These are phyloP conservation scores for Aleiodes sp. DNA, from an alignment of 1,140 invertebrate genomes.

Conservation along the genomic window DNA sequence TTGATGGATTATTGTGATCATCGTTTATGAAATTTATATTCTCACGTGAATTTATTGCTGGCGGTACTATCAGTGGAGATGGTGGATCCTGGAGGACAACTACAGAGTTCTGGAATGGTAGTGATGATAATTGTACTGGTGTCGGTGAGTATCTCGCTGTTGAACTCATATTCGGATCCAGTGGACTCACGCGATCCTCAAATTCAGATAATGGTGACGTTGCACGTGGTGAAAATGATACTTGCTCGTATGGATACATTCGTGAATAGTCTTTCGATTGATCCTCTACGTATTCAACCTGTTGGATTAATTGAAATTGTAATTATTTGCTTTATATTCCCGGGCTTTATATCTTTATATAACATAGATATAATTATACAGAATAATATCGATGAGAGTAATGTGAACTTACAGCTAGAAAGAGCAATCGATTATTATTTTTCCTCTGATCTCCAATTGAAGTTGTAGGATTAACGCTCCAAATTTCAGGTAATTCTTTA, in stretches of 20 bases:
- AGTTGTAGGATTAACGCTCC: not conserved
- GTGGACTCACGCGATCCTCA: conserved; percentile 68
- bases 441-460: conserved; percentile 34
- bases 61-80: conserved; percentile 56
- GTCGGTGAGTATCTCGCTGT: conserved; percentile 69
- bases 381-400: not conserved
- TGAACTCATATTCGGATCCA: conserved; percentile 71
- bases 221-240: conserved; percentile 60
- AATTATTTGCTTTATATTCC: not conserved
- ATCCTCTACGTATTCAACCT: conserved; percentile 70
- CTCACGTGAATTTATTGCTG: conserved; percentile 46
- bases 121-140: conserved; percentile 61
- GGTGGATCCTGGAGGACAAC: conserved; percentile 64
- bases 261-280: conserved; percentile 59
- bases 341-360: not conserved
- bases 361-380: not conserved
- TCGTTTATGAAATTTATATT: conserved; percentile 56
- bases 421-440: conserved; percentile 55
- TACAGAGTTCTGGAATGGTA: conserved; percentile 66
- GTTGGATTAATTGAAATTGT: conserved; percentile 37
- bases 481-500: not conserved
- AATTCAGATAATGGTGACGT: conserved; percentile 66
- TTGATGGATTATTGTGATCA: conserved; percentile 44
- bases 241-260: conserved; percentile 62
- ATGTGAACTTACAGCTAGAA: conserved; percentile 56